Conservation (phyloP, 2,113 vertebrate species). For the Phyllostomus discolor region DNA sequence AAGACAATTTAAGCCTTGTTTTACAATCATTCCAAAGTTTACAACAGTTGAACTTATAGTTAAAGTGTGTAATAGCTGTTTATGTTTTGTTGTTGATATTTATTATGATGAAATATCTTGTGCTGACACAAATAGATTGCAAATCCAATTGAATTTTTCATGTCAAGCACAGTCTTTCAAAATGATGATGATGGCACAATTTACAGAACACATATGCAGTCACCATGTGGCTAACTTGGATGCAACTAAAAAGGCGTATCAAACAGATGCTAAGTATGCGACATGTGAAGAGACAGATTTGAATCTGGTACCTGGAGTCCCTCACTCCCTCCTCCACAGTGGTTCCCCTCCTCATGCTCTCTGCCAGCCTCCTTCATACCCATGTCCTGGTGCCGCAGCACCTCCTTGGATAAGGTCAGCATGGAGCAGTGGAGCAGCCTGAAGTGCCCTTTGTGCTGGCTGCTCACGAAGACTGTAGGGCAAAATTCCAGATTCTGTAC, state of each 20-base stretch:
- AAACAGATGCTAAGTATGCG: not conserved
- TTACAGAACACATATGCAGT: not conserved
- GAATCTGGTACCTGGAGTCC: not conserved
- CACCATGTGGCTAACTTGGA: not conserved
- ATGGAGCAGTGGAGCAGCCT: not conserved
- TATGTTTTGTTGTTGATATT: constrained; percentile 5
- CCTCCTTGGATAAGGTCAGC: not conserved
- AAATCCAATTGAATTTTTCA: not conserved
- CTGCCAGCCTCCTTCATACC: not conserved
- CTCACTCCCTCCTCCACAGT: fast-evolving
- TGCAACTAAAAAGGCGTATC: not conserved
- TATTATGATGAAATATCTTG: constrained; percentile 8
- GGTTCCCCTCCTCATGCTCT: not conserved
- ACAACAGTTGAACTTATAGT: not conserved
- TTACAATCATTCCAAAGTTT: constrained; percentile 11
- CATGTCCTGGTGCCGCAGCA: not conserved
- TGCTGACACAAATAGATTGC: not conserved
- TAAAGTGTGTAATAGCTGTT: not conserved
- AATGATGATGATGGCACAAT: not conserved
- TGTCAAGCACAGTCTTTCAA: not conserved
- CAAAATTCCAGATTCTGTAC: not conserved
- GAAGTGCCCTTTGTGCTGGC: not conserved
- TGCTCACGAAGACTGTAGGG: not conserved
- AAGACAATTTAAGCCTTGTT: not conserved
- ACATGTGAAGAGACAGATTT: not conserved